These are phyloP conservation scores for Notocelia uddmanniana DNA, from an alignment of 2,888 invertebrate genomes.

Conservation along the genomic window DNA sequence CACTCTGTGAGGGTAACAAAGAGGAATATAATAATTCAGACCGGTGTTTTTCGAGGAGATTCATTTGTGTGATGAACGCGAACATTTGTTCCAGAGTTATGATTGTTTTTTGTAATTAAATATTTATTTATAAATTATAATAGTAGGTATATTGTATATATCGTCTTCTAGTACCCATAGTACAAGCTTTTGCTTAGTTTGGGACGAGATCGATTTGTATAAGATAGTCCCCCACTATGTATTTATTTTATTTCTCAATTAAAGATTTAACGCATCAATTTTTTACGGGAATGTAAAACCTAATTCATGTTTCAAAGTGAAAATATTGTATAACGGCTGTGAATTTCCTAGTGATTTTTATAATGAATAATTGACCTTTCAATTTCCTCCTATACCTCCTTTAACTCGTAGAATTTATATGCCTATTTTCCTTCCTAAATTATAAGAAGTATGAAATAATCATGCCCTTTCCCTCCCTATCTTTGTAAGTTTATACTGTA, in stretches of 20 bases:
- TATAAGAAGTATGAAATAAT: constrained; percentile 10
- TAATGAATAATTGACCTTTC: constrained; percentile 40
- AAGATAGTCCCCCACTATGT: too few relatives aligned
- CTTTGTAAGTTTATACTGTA: not conserved
- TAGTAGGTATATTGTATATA: too few relatives aligned
- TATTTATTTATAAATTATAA: too few relatives aligned
- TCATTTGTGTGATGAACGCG: too few relatives aligned
- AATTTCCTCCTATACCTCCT: constrained; percentile 30
- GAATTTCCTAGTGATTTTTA: constrained; percentile 68
- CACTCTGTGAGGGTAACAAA: not conserved
- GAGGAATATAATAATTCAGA: not conserved
- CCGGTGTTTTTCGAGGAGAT: too few relatives aligned
- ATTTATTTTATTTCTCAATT: not conserved
- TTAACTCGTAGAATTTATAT: constrained; percentile 20
- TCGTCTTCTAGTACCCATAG: too few relatives aligned
- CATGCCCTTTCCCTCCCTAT: not conserved
- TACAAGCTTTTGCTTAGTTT: too few relatives aligned
- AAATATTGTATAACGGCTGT: constrained; percentile 70
- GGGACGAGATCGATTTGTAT: too few relatives aligned
- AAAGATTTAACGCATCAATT: not conserved
- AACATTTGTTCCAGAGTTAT: too few relatives aligned
- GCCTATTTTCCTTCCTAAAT: constrained; percentile 28
- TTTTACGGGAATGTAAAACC: constrained; percentile 3
- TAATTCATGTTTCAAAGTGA: constrained; percentile 57
- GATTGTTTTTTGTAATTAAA: too few relatives aligned